These are phyloP conservation scores for Musca domestica DNA, from an alignment of 1,140 invertebrate species.

Conservation along the genomic window DNA sequence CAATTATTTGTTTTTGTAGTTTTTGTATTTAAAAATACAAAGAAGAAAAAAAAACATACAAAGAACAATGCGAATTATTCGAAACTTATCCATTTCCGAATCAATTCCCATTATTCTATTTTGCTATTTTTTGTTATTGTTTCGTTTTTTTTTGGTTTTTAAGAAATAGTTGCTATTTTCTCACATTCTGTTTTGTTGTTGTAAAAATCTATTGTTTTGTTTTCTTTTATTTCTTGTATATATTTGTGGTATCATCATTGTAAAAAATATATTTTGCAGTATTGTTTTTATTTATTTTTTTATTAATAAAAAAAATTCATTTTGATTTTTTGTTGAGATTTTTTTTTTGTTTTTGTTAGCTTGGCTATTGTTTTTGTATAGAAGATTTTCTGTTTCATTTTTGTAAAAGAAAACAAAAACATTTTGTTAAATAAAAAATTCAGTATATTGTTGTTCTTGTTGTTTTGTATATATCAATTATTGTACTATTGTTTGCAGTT, in stretches of 20 bases:
- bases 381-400: background rate
- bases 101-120: too few relatives aligned
- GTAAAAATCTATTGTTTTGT: constrained; percentile 25
- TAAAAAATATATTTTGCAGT: constrained; percentile 20
- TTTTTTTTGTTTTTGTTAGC: constrained; percentile 10
- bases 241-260: constrained; percentile 39
- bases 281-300: too few relatives aligned
- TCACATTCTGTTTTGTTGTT: constrained; percentile 29
- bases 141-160: background rate
- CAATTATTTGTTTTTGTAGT: background rate
- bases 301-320: constrained; percentile 30
- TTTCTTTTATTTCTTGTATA: constrained; percentile 36
- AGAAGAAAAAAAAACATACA: too few relatives aligned
- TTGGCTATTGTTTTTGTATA: constrained; percentile 22
- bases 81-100: too few relatives aligned
- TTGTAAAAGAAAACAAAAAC: background rate
- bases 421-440: constrained; percentile 11
- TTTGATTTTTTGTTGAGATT: background rate
- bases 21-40: background rate
- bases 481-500: constrained; percentile 21
- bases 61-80: too few relatives aligned
- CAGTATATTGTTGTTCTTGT: background rate
- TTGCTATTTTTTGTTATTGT: too few relatives aligned
- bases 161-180: constrained; percentile 22
- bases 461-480: constrained; percentile 18